Percentiles rank a stretch among this genome's conserved stretches.
phyloP scores from a whole-genome alignment of 2,888 invertebrate genomes.

The Odontocolon sp. region DNA sequence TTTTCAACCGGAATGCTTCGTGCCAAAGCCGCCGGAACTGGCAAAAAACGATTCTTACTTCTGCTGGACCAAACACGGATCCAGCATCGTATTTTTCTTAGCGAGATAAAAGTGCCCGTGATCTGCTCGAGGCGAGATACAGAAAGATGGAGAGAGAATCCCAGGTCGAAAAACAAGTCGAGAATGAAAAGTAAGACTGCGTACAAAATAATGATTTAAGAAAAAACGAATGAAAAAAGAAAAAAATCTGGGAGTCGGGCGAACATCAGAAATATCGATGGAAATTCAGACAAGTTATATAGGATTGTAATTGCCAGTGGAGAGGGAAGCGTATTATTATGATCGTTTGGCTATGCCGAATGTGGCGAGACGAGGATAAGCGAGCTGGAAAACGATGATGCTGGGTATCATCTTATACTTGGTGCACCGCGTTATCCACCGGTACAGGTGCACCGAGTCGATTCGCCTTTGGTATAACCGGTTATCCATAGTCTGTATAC shows the following conservation, averaged over 20 bases:
- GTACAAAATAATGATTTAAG: not conserved
- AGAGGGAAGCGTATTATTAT: slow-evolving; percentile 4
- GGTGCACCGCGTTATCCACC: slow-evolving; percentile 18
- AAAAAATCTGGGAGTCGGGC: not conserved
- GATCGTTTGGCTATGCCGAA: slow-evolving; percentile 18
- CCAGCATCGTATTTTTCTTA: slow-evolving; percentile 13
- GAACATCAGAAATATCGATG: not conserved
- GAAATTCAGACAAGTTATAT: not conserved
- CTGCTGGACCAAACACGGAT: not conserved
- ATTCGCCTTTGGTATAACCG: slow-evolving; percentile 48
- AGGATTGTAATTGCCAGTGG: not conserved
- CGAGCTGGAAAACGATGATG: not conserved
- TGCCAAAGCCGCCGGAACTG: not conserved
- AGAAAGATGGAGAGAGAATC: no score
- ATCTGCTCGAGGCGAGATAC: no score
- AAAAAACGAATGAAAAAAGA: not conserved
- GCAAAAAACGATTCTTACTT: not conserved
- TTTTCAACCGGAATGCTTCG: not conserved
- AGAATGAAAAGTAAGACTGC: not conserved
- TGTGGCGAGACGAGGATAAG: slow-evolving; percentile 17
- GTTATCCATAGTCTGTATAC: slow-evolving; percentile 26
- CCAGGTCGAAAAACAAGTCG: not conserved
- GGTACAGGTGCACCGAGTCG: slow-evolving; percentile 51
- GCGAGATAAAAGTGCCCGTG: slow-evolving; percentile 6
- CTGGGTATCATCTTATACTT: slow-evolving; percentile 5